Evolutionary conservation across 2,113 vertebrate species (phyloP), one percentile per base, ranked within the genome.

Genomic region (Cryptomyrus ogoouensis): DNA sequence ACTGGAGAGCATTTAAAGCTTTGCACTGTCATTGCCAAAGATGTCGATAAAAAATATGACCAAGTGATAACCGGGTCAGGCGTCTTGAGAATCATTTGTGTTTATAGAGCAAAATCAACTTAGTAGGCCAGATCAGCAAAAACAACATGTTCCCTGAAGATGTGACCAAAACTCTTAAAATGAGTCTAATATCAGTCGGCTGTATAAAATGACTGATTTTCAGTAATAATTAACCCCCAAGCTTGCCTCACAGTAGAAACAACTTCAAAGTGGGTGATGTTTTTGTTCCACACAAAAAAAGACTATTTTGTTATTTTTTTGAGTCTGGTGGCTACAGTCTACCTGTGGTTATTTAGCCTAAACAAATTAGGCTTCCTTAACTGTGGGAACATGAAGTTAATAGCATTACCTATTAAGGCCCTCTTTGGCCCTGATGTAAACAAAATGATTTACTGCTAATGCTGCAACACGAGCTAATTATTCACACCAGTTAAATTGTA

Each of bases 11-110:
- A n/a, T 47, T 47, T 46, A 84, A 84, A 47, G 44, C 39, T 46
- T 84, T 84, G 42, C 83, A 24, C 35, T 80, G 31, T 80, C 74
- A 84, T 47, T 84, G 83, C 83, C 83, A 44, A 84, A 80, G 74
- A 39, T 8, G 74, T 19, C 15, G 35, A 80, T 42, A 42, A 42
- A 21, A 77, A 80, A 77, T 39, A 7, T 42, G 74, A 80, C 74
- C 74, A 80, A 39, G 31, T 1, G 74, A 35, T 80, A 80, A 80
- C 5, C 13, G 6, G 15, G 83, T 84, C 83, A 21, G 83, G 83
- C 46, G 44, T 84, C 39, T 47, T n/a, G 19, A 47, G 39, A 84
- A 84, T 84, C 42, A 4, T 84, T 84, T 19, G 31, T 31, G 74
- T 80, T 80, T 80, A 80, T 80, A 39, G 35, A 77, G 70, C 70